Conservation (phyloP, 2,888 invertebrate genomes). For the Epirrita christyi region DNA sequence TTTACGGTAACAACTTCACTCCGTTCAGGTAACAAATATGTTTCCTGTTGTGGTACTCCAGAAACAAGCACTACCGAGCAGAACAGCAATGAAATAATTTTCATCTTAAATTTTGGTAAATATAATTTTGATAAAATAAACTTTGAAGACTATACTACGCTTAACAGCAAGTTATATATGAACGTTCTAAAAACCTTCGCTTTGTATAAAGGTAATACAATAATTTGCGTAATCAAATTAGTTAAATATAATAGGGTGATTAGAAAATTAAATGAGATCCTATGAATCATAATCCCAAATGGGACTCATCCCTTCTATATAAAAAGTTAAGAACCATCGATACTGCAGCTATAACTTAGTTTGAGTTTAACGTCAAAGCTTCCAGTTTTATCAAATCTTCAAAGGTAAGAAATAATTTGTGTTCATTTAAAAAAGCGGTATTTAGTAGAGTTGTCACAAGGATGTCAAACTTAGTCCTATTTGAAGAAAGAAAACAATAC, state of each 20-base stretch:
- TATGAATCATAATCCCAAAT: slow-evolving; percentile 22
- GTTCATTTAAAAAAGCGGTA: too few relatives aligned
- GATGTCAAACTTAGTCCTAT: too few relatives aligned
- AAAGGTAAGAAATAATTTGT: slow-evolving; percentile 13
- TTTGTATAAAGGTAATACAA: not conserved
- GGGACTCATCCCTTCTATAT: slow-evolving; percentile 10
- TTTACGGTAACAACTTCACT: slow-evolving; percentile 16
- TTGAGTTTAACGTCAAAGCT: not conserved
- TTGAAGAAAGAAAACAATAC: too few relatives aligned
- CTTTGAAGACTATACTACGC: too few relatives aligned
- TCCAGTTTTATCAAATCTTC: not conserved
- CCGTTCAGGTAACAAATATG: slow-evolving; percentile 40
- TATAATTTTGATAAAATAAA: too few relatives aligned
- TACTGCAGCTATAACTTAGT: slow-evolving; percentile 1
- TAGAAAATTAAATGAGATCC: slow-evolving; percentile 4
- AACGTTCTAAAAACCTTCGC: not conserved
- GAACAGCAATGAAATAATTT: slow-evolving; percentile 13
- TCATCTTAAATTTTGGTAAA: slow-evolving; percentile 18
- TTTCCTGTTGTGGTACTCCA: slow-evolving; percentile 27
- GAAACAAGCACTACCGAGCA: slow-evolving; percentile 18
- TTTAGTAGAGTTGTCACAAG: too few relatives aligned
- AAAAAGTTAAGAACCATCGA: slow-evolving; percentile 8
- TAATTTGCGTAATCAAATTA: slow-evolving; percentile 23
- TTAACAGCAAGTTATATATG: not conserved
- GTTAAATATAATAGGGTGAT: slow-evolving; percentile 16